Evolutionary conservation across 2,888 invertebrate genomes (phyloP).

Genomic region (Metopia argyrocephala): DNA sequence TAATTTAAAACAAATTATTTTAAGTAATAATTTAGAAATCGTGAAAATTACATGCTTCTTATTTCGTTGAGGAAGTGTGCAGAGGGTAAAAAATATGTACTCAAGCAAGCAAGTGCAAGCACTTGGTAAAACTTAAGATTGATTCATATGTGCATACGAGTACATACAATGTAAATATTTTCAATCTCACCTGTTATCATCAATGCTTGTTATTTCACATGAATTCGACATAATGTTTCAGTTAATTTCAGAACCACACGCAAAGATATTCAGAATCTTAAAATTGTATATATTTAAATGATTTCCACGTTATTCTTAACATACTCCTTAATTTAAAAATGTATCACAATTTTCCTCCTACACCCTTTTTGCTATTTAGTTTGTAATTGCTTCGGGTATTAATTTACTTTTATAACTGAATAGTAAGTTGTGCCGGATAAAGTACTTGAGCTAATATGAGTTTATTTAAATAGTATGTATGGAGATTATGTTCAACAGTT

Average conservation of each 20-base stretch:
- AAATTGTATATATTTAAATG: background rate
- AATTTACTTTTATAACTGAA: constrained; percentile 47
- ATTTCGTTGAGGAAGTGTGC: no score
- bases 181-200: constrained; percentile 50
- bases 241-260: background rate
- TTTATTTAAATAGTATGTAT: background rate
- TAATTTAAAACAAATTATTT: no score
- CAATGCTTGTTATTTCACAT: constrained; percentile 67
- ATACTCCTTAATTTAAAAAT: background rate
- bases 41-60: no score
- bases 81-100: no score
- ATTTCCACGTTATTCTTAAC: background rate
- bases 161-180: no score
- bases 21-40: no score
- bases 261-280: background rate
- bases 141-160: no score
- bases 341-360: no score
- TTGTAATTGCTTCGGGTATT: constrained; percentile 15
- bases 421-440: constrained; percentile 31
- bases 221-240: constrained; percentile 68
- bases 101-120: no score
- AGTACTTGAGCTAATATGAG: background rate
- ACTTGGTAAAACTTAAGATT: no score
- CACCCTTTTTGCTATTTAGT: background rate
- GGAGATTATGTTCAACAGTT: background rate